A percentile compares a stretch with the other conserved stretches of the same genome.
Conservation (phyloP, 2,113 vertebrate genomes). For the Coracopsis vasa region DNA sequence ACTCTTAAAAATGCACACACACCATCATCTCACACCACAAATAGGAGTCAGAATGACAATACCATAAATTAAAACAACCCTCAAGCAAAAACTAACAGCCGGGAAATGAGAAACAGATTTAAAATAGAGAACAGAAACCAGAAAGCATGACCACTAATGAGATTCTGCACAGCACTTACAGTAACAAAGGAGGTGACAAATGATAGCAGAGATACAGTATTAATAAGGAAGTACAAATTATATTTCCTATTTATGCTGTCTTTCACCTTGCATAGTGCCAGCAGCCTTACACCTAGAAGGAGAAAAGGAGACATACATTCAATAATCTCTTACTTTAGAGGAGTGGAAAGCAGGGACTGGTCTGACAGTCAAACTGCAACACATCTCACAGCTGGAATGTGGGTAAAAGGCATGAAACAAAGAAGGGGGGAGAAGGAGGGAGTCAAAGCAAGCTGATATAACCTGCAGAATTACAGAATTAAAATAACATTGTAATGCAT, state of each 20-base stretch:
- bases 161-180: slow-evolving; percentile 43
- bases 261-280: not conserved
- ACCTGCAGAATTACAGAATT: not conserved
- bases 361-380: not conserved
- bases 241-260: slow-evolving; percentile 19
- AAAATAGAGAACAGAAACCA: slow-evolving; percentile 54
- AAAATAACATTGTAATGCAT: not conserved
- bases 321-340: not conserved
- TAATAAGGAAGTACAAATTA: slow-evolving; percentile 38
- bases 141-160: slow-evolving; percentile 65
- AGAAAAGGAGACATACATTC: not conserved
- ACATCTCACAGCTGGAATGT: not conserved
- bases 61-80: slow-evolving; percentile 54
- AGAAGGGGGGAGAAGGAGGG: rapidly evolving
- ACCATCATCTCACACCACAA: slow-evolving; percentile 32
- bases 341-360: not conserved
- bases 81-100: slow-evolving; percentile 50
- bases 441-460: not conserved
- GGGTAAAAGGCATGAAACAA: not conserved
- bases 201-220: slow-evolving; percentile 31
- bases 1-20: slow-evolving; percentile 24
- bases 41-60: slow-evolving; percentile 53
- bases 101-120: slow-evolving; percentile 62
- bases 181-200: slow-evolving; percentile 59
- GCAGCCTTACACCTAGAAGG: not conserved